phyloP scores from a whole-genome alignment of 2,113 vertebrate species.

The Genyomyrus donnyi region DNA sequence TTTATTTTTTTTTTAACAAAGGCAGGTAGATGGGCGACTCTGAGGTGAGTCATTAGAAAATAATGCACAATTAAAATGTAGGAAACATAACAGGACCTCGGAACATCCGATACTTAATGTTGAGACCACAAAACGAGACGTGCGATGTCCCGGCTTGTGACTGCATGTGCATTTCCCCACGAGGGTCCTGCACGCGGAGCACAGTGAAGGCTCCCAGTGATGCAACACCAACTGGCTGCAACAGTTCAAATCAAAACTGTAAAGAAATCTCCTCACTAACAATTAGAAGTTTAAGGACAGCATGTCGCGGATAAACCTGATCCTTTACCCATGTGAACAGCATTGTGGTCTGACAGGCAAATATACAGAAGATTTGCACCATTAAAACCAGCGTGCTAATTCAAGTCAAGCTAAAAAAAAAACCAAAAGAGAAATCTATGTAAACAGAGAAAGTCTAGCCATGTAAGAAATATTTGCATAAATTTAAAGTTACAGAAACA shows the following conservation, averaged over 20 bases:
- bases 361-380: neutral
- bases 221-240: neutral
- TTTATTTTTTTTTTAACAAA: neutral
- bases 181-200: neutral
- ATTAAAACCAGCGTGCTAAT: neutral
- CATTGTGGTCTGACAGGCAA: neutral
- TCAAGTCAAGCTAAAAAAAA: neutral
- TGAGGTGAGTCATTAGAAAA: neutral
- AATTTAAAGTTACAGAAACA: neutral
- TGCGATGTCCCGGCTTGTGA: neutral
- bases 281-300: neutral
- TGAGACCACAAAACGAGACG: neutral
- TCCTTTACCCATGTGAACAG: neutral
- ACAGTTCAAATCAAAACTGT: neutral
- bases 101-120: neutral
- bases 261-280: neutral
- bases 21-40: neutral
- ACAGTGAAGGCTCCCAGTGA: neutral
- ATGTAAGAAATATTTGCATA: neutral
- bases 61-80: neutral
- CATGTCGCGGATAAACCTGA: neutral
- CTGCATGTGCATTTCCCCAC: neutral
- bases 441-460: neutral
- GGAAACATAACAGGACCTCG: neutral
- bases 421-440: neutral